phyloP scores from a whole-genome alignment of 2,888 invertebrate species.

The Caenorhabditis panamensis region DNA sequence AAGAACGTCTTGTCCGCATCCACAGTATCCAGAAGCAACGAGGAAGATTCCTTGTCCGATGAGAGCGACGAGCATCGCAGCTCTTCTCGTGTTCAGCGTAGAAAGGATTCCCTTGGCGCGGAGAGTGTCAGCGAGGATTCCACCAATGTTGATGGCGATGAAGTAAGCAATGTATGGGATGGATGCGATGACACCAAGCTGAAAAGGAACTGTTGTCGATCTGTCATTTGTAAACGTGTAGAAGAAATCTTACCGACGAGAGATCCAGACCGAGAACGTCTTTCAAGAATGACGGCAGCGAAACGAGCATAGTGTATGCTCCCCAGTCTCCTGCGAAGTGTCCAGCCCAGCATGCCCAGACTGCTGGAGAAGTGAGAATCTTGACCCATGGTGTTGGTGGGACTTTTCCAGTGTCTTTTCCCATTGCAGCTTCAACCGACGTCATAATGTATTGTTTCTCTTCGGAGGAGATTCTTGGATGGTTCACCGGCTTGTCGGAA shows the following conservation, averaged over 20 bases:
- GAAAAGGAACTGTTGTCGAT: neutral
- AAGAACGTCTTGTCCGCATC: constrained; percentile 80
- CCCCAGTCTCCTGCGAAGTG: constrained; percentile 83
- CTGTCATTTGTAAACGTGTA: neutral
- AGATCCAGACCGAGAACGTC: constrained; percentile 80
- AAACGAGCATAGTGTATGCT: constrained; percentile 83
- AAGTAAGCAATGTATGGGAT: constrained; percentile 81
- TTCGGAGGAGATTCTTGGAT: constrained; percentile 84
- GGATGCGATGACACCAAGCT: constrained; percentile 81
- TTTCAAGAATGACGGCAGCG: constrained; percentile 82
- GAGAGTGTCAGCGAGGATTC: constrained; percentile 77
- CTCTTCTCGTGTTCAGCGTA: constrained; percentile 79
- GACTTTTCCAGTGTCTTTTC: constrained; percentile 71
- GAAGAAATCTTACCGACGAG: constrained; percentile 74
- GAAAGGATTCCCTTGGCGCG: constrained; percentile 72
- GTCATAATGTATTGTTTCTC: constrained; percentile 81
- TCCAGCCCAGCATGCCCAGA: constrained; percentile 82
- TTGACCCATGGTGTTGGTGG: constrained; percentile 82
- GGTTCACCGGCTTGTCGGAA: constrained; percentile 84
- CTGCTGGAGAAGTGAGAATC: constrained; percentile 81
- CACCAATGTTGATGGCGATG: constrained; percentile 79
- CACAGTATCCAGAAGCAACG: constrained; percentile 77
- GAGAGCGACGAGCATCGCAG: constrained; percentile 80
- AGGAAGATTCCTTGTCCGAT: constrained; percentile 80
- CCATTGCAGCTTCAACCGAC: constrained; percentile 71